These are phyloP conservation scores for Pimpla rufipes DNA, from an alignment of 2,888 invertebrate species.

Conservation along the genomic window DNA sequence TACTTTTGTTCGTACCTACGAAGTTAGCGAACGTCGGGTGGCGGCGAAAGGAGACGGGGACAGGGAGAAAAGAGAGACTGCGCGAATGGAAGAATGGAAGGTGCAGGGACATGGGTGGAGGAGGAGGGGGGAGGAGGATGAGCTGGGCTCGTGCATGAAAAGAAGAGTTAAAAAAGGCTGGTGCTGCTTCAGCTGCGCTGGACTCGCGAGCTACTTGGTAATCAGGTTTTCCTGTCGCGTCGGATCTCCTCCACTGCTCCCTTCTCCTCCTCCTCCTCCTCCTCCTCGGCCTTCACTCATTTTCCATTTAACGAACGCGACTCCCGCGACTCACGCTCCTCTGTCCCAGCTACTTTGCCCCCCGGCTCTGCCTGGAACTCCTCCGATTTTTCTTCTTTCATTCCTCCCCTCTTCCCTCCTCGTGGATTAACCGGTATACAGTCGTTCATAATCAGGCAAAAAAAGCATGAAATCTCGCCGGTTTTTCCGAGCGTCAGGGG, in stretches of 20 bases:
- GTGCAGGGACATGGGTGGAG: conserved; percentile 43
- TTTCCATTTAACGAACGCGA: conserved; percentile 58
- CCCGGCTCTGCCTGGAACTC: not conserved
- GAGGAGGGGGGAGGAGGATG: conserved; percentile 31
- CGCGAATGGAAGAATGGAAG: conserved; percentile 80
- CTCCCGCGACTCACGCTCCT: conserved; percentile 32
- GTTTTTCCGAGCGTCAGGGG: not conserved
- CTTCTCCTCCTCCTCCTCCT: conserved; percentile 16
- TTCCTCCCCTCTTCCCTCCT: conserved; percentile 15
- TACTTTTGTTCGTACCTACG: conserved; percentile 68
- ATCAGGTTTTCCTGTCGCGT: conserved; percentile 69
- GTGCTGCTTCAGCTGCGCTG: conserved; percentile 42
- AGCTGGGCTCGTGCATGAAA: conserved; percentile 60
- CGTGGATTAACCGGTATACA: conserved; percentile 18
- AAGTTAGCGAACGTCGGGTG: conserved; percentile 65
- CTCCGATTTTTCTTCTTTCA: conserved; percentile 18
- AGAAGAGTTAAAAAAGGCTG: conserved; percentile 58
- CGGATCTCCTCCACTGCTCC: conserved; percentile 39
- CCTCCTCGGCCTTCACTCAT: not conserved
- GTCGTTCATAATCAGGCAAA: conserved; percentile 20
- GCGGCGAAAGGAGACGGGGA: conserved; percentile 24
- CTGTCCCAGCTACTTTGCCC: conserved; percentile 38
- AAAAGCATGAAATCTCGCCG: not conserved
- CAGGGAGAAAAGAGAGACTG: conserved; percentile 59
- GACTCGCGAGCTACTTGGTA: conserved; percentile 63